Conservation (phyloP, 2,888 invertebrate species). For the Crocallis elinguaria region DNA sequence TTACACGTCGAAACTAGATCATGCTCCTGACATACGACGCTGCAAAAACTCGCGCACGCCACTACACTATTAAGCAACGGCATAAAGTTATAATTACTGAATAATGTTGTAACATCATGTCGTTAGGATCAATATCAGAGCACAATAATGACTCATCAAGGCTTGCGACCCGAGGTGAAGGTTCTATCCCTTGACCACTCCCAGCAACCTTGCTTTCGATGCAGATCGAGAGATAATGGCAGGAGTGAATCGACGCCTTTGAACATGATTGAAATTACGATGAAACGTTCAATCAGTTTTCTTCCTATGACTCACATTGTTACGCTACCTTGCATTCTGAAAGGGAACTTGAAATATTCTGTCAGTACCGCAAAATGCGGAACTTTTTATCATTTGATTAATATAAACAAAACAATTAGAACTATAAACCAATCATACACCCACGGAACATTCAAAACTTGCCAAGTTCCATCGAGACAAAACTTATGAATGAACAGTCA, state of each 20-base stretch:
- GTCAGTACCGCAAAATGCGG: slow-evolving; percentile 22
- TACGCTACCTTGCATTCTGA: slow-evolving; percentile 17
- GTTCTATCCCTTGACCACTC: slow-evolving; percentile 78
- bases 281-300: slow-evolving; percentile 44
- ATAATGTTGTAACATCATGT: slow-evolving; percentile 61
- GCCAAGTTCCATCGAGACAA: slow-evolving; percentile 62
- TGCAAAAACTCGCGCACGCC: slow-evolving; percentile 38
- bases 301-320: slow-evolving; percentile 41
- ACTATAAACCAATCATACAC: slow-evolving; percentile 24
- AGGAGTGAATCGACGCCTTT: slow-evolving; percentile 51
- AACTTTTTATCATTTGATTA: not conserved
- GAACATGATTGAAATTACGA: slow-evolving; percentile 55
- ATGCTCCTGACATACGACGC: slow-evolving; percentile 37
- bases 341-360: slow-evolving; percentile 12
- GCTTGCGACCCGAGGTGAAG: slow-evolving; percentile 64
- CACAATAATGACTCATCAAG: slow-evolving; percentile 72
- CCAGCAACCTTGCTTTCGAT: slow-evolving; percentile 78
- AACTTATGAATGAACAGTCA: slow-evolving; percentile 30
- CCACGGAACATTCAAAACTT: slow-evolving; percentile 24
- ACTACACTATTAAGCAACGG: slow-evolving; percentile 52
- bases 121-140: slow-evolving; percentile 71
- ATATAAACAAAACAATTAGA: slow-evolving; percentile 20
- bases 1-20: slow-evolving; percentile 28
- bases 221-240: slow-evolving; percentile 64
- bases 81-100: slow-evolving; percentile 69